Evolutionary conservation across 2,113 vertebrate species (phyloP).

Genomic region (Gallinago paraguaiae): DNA sequence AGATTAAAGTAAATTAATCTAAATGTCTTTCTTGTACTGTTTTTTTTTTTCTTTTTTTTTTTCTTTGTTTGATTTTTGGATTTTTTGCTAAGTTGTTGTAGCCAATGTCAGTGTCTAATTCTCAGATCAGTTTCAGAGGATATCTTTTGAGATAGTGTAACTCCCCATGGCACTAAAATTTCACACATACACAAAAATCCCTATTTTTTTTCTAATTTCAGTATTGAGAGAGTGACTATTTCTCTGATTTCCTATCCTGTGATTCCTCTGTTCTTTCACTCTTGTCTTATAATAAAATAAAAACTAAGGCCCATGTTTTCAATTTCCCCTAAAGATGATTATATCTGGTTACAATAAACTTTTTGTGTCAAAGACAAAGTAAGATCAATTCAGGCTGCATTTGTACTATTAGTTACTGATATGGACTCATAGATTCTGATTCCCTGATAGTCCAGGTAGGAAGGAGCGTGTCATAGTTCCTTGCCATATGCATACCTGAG

Average conservation of each 20-base stretch:
- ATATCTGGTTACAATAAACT: background rate
- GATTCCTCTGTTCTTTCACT: background rate
- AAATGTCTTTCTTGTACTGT: background rate
- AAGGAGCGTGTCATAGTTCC: background rate
- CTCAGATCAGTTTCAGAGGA: background rate
- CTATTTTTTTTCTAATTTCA: background rate
- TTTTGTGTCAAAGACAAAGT: background rate
- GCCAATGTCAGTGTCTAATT: background rate
- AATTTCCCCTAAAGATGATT: background rate
- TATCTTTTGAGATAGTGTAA: background rate
- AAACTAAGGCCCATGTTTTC: background rate
- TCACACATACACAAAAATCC: background rate
- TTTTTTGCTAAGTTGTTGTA: background rate
- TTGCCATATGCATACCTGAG: background rate
- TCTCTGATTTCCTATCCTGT: background rate
- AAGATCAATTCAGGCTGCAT: background rate
- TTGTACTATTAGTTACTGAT: background rate
- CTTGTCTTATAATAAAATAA: background rate
- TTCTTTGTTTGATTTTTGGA: background rate
- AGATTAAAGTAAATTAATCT: background rate
- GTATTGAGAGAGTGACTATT: background rate
- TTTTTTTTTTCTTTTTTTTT: too few species aligned
- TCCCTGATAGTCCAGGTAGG: rapidly evolving
- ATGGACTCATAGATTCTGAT: background rate
- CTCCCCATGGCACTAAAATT: background rate